Evolutionary conservation across 1,140 invertebrate genomes (phyloP).

Genomic region (Andrena cerasifolii): DNA sequence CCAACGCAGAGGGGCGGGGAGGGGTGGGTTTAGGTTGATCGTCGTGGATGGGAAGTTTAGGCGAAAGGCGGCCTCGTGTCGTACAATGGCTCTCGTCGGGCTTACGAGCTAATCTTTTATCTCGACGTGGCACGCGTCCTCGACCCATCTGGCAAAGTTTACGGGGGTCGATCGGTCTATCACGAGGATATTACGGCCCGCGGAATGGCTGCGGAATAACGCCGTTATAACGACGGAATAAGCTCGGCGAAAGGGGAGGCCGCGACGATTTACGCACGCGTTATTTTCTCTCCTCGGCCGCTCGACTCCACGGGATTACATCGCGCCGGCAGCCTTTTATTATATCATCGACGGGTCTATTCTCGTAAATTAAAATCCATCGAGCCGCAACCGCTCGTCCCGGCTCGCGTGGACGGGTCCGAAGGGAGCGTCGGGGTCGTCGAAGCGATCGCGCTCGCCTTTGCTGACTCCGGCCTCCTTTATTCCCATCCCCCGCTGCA

Average conservation of each 20-base stretch:
- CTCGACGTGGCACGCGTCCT: slow-evolving; percentile 77
- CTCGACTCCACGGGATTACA: slow-evolving; percentile 24
- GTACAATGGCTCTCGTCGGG: slow-evolving; percentile 67
- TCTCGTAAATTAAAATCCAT: slow-evolving; percentile 25
- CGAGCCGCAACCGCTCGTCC: neutral
- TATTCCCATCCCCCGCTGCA: no score
- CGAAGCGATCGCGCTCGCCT: neutral
- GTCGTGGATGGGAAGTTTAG: slow-evolving; percentile 30
- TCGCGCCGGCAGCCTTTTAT: slow-evolving; percentile 18
- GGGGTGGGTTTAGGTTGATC: slow-evolving; percentile 9
- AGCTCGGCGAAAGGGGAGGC: neutral
- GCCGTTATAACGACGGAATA: slow-evolving; percentile 20
- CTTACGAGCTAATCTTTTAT: slow-evolving; percentile 76
- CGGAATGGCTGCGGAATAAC: slow-evolving; percentile 12
- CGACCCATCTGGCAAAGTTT: slow-evolving; percentile 76
- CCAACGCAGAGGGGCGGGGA: neutral
- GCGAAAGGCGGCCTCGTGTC: slow-evolving; percentile 39
- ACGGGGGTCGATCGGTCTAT: slow-evolving; percentile 57
- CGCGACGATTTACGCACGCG: slow-evolving; percentile 33
- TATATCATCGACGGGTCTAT: slow-evolving; percentile 2
- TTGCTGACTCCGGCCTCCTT: no score
- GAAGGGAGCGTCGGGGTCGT: neutral
- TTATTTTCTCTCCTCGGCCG: slow-evolving; percentile 3
- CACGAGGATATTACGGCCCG: slow-evolving; percentile 38
- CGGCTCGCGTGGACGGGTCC: slow-evolving; percentile 1